Percentiles rank a stretch among this genome's conserved stretches.
phyloP scores from a whole-genome alignment of 2,888 invertebrate species.

The Brenthis ino region DNA sequence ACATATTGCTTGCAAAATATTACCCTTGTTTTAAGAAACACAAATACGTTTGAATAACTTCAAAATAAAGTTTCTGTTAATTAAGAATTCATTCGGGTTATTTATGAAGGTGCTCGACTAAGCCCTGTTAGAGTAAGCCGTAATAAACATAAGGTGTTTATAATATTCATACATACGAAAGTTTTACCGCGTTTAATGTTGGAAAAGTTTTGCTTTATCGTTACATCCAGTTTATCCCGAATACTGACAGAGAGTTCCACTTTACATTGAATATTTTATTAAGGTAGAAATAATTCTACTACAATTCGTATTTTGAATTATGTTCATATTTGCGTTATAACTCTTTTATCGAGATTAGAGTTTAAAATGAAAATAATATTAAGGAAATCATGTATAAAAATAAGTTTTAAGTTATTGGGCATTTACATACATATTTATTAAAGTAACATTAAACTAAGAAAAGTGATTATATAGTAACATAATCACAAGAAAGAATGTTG shows the following conservation, averaged over 20 bases:
- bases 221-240: constrained; percentile 11
- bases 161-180: constrained; percentile 17
- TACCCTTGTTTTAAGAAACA: background rate
- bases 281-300: background rate
- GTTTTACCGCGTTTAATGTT: constrained; percentile 16
- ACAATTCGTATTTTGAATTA: background rate
- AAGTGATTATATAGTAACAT: too few relatives aligned
- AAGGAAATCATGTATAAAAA: too few relatives aligned
- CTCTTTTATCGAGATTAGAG: too few relatives aligned
- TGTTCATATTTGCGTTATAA: too few relatives aligned
- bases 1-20: constrained; percentile 6
- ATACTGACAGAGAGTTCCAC: background rate
- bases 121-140: background rate
- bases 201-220: constrained; percentile 25
- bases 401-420: too few relatives aligned
- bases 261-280: constrained; percentile 13
- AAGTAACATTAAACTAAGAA: too few relatives aligned
- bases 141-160: constrained; percentile 10
- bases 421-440: too few relatives aligned
- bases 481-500: too few relatives aligned
- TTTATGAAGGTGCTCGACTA: background rate
- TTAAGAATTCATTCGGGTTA: background rate
- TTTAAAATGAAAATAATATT: too few relatives aligned
- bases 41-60: background rate
- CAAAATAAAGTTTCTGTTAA: background rate